phyloP scores from a whole-genome alignment of 2,888 invertebrate species.

The Pammene aurita region DNA sequence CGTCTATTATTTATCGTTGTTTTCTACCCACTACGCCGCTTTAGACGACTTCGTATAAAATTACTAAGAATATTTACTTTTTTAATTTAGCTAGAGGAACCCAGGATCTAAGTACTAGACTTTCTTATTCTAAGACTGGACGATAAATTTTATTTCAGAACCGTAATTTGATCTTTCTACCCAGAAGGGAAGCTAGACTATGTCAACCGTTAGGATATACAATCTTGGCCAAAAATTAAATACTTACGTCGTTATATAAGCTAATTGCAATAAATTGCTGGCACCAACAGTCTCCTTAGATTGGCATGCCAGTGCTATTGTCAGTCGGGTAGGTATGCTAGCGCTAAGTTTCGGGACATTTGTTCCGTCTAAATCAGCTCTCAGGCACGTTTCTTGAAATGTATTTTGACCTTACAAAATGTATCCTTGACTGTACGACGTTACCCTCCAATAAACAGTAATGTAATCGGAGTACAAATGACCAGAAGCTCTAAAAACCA shows the following conservation, averaged over 20 bases:
- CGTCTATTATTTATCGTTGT: conserved; percentile 51
- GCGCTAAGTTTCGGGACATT: neutral
- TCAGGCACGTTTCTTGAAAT: neutral
- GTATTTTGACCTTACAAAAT: neutral
- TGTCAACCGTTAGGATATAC: too few species aligned
- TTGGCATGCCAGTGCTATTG: too few species aligned
- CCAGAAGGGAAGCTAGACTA: too few species aligned
- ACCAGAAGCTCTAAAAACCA: conserved; percentile 38
- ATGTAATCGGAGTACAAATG: conserved; percentile 34
- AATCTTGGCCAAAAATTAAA: too few species aligned
- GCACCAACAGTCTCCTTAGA: too few species aligned
- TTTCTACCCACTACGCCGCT: conserved; percentile 34
- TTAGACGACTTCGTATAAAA: conserved; percentile 7
- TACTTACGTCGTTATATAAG: too few species aligned
- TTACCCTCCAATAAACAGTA: conserved; percentile 20
- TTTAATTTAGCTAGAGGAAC: neutral
- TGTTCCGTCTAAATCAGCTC: neutral
- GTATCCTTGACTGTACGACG: neutral
- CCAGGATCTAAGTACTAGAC: neutral
- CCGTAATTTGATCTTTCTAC: too few species aligned
- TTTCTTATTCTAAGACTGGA: neutral
- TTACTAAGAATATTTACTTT: neutral
- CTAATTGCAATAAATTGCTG: too few species aligned
- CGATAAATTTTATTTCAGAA: too few species aligned
- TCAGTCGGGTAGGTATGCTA: too few species aligned